Conservation (phyloP, 1,140 invertebrate genomes). For the Popillia japonica region DNA sequence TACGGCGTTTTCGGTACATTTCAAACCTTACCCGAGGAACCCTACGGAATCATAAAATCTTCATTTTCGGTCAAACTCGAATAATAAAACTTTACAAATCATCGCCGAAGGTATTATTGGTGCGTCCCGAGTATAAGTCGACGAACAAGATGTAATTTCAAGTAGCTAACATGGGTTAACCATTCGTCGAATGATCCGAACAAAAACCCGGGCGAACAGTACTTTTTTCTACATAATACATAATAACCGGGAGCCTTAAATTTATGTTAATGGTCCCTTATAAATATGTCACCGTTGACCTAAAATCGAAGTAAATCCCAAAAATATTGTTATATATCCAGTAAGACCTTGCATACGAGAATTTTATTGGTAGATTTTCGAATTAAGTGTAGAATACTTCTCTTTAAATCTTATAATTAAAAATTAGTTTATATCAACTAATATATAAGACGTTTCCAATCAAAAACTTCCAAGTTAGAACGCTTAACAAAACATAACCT, state of each 20-base stretch:
- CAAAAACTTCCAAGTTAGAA: too few species aligned
- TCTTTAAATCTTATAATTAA: too few species aligned
- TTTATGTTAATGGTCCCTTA: conserved; percentile 15
- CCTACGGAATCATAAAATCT: not conserved
- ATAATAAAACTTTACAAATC: conserved; percentile 19
- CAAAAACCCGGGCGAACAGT: not conserved
- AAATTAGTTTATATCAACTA: too few species aligned
- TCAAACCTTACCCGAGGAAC: not conserved
- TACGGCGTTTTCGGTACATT: not conserved
- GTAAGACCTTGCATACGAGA: too few species aligned
- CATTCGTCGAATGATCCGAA: not conserved
- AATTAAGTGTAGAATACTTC: too few species aligned
- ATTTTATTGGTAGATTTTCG: too few species aligned
- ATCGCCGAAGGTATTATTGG: not conserved
- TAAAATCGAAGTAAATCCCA: not conserved
- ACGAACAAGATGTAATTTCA: not conserved
- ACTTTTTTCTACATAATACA: not conserved
- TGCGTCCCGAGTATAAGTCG: not conserved
- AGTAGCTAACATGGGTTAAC: conserved; percentile 6
- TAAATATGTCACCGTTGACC: conserved; percentile 5
- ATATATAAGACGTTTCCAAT: too few species aligned
- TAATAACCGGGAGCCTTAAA: not conserved
- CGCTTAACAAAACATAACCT: too few species aligned
- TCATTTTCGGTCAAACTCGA: not conserved
- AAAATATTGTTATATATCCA: not conserved